phyloP scores from a whole-genome alignment of 2,113 vertebrate genomes.

The Passer montanus region DNA sequence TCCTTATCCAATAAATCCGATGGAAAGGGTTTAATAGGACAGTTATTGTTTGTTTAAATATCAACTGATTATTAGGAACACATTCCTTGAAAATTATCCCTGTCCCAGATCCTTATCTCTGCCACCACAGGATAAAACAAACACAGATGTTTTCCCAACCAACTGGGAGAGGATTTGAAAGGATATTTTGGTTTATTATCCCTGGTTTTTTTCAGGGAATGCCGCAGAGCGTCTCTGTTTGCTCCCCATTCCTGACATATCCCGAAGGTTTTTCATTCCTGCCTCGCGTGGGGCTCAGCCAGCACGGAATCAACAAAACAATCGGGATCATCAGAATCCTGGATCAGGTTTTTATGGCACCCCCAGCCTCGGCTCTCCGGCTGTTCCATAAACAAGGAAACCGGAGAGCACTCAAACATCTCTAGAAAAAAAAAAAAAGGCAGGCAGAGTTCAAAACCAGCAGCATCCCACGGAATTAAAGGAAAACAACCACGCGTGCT shows the following conservation, averaged over 20 bases:
- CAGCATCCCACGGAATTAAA: background rate
- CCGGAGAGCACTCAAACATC: slow-evolving; percentile 34
- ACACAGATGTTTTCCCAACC: slow-evolving; percentile 23
- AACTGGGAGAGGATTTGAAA: background rate
- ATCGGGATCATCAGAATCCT: background rate
- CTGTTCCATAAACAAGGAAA: slow-evolving; percentile 39
- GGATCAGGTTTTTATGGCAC: background rate
- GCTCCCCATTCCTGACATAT: slow-evolving; percentile 54
- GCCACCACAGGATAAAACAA: slow-evolving; percentile 16
- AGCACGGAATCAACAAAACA: slow-evolving; percentile 15
- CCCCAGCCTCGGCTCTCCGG: background rate
- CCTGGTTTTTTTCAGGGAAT: background rate
- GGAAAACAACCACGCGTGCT: background rate
- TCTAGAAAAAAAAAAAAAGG: background rate
- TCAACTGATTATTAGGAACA: slow-evolving; percentile 48
- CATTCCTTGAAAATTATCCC: slow-evolving; percentile 34
- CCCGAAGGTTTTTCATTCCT: slow-evolving; percentile 51
- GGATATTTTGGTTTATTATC: background rate
- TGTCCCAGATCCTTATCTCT: slow-evolving; percentile 43
- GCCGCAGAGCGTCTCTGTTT: background rate
- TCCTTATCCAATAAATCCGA: slow-evolving; percentile 12
- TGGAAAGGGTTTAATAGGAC: slow-evolving; percentile 3
- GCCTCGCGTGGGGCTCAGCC: slow-evolving; percentile 33
- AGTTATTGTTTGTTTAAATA: slow-evolving; percentile 19
- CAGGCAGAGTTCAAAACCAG: slow-evolving; percentile 1